A percentile compares a stretch with the other conserved stretches of the same genome.
Evolutionary conservation across 2,797 vertebrate genomes (phyloP).

Genomic region (Morus bassanus): DNA sequence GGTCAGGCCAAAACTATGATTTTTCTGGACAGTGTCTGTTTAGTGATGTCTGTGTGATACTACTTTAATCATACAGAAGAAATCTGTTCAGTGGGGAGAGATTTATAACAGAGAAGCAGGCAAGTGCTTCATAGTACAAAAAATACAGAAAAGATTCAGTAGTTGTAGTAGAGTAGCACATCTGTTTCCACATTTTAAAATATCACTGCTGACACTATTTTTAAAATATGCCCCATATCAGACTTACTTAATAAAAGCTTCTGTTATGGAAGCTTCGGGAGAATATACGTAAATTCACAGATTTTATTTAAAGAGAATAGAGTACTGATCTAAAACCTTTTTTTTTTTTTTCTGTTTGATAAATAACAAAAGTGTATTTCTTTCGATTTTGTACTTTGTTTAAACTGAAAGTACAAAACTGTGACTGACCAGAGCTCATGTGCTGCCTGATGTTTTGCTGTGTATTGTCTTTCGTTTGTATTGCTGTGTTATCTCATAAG

Average conservation of each 20-base stretch:
- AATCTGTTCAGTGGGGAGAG: not conserved
- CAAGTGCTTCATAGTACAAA: not conserved
- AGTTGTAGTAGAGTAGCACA: not conserved
- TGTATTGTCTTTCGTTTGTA: not conserved
- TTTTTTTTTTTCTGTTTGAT: not conserved
- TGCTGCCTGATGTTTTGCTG: not conserved
- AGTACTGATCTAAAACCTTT: not conserved
- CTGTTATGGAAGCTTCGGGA: not conserved
- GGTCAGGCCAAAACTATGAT: not conserved
- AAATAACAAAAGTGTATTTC: not conserved
- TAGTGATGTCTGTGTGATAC: not conserved
- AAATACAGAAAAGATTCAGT: not conserved
- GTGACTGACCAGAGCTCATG: not conserved
- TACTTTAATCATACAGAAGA: not conserved
- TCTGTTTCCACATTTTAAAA: slow-evolving; percentile 46
- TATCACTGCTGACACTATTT: slow-evolving; percentile 23
- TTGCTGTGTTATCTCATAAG: not conserved
- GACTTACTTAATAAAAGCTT: slow-evolving; percentile 41
- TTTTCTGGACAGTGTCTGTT: not conserved
- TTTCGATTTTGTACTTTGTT: not conserved
- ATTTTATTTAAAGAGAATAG: not conserved
- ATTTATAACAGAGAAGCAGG: not conserved
- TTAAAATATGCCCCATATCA: slow-evolving; percentile 9
- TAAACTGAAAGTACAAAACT: not conserved
- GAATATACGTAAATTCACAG: not conserved